These are phyloP conservation scores for Myotis davidii DNA, from an alignment of 2,113 vertebrate genomes.

Conservation along the genomic window DNA sequence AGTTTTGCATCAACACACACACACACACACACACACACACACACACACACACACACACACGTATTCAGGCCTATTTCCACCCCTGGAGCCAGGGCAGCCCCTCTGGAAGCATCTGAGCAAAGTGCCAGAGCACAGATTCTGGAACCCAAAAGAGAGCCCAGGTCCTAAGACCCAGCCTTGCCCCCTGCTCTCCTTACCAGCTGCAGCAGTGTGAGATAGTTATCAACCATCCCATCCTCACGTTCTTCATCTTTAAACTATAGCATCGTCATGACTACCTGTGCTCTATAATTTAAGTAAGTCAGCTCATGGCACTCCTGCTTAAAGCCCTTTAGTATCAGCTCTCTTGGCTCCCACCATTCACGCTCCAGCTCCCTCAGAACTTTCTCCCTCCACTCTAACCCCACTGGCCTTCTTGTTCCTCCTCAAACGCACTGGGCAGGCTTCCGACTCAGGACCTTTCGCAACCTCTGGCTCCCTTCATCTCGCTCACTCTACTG, in stretches of 20 bases:
- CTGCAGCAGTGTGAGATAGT: too few species aligned
- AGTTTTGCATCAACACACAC: not conserved
- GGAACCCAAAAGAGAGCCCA: not conserved
- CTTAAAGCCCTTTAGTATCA: not conserved
- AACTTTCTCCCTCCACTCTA: not conserved
- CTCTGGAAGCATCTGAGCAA: fast-evolving
- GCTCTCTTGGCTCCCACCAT: fast-evolving
- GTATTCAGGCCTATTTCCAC: not conserved
- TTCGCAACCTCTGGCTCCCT: too few species aligned
- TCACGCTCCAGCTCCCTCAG: not conserved
- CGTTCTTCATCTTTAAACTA: not conserved
- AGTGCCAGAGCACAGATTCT: not conserved
- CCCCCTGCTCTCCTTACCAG: not conserved
- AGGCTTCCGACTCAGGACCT: not conserved
- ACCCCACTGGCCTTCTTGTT: not conserved
- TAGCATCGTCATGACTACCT: not conserved
- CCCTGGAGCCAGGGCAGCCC: not conserved
- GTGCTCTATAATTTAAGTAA: not conserved
- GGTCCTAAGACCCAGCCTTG: not conserved
- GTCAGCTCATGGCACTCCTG: not conserved
- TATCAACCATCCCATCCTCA: not conserved
- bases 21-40: not conserved
- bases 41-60: not conserved
- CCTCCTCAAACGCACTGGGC: not conserved
- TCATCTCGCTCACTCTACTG: not conserved